Evolutionary conservation across 2,797 vertebrate species (phyloP), one percentile per base, ranked within the genome.

Genomic region (Dicrostonyx torquatus): DNA sequence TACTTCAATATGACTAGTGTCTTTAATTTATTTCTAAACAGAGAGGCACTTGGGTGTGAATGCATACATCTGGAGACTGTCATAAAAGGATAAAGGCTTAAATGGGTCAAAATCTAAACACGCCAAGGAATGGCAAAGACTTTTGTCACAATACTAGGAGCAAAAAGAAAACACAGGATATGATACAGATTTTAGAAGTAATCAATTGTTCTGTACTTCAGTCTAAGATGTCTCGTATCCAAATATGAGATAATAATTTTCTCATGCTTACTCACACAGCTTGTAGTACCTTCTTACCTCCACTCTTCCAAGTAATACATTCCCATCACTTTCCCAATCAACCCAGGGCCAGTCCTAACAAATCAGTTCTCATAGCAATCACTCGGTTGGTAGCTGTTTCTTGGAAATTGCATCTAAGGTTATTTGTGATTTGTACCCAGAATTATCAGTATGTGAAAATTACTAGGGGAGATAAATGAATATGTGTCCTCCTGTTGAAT

Each of bases 381-480:
- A 2, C 13, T 37, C 58, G 62, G 11, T 79, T n/a, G 64, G 8
- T 66, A 31, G 58, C 83, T 85, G 31, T 18, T 82, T 91, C 75
- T 82, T 12, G 6, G 13, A 94, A 95, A 60, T 12, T 2, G 22
- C 66, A 60, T 53, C 3, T 73, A 84, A 90, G 43, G n/a, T 17
- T 55, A 43, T 13, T 83, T 18, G 4, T 92, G 55, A 89, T 3
- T 76, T 93, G 1, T 26, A 55, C 70, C 24, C 37, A 64, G 12
- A 89, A 77, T 85, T 93, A 88, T n/a, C 31, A 29, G 1, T 85
- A n/a, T 80, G 31, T 87, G 40, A 90, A 94, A 94, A 64, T 89
- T 78, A 55, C 48, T 72, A 95, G 15, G 26, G 85, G 24, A 78
- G 89, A 53, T 45, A 87, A 12, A 45, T 87, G 80, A 94, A 92